Conservation (phyloP, 2,888 invertebrate genomes). For the Oscheius sp. region DNA sequence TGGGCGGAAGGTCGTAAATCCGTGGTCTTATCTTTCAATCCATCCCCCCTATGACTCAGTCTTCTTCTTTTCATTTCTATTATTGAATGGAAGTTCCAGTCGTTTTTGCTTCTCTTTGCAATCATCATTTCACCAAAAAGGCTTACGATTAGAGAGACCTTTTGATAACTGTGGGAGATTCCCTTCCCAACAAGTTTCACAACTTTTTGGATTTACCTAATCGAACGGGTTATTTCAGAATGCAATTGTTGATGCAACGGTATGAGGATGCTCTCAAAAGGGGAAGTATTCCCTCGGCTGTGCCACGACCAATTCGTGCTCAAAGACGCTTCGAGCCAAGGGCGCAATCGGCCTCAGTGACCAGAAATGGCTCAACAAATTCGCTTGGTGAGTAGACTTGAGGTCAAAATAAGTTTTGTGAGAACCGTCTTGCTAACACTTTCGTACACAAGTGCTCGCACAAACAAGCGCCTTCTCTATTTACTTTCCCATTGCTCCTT, state of each 20-base stretch:
- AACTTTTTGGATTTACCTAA: too few relatives aligned
- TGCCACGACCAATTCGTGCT: constrained; percentile 14
- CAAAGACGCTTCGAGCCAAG: constrained; percentile 19
- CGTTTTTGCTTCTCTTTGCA: too few relatives aligned
- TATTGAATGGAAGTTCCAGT: too few relatives aligned
- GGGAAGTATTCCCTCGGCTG: constrained; percentile 23
- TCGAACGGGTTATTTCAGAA: constrained; percentile 27
- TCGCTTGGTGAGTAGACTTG: neutral
- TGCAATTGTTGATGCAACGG: constrained; percentile 30
- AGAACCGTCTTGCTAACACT: neutral
- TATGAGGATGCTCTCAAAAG: constrained; percentile 27
- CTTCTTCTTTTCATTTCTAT: neutral
- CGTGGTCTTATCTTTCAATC: neutral
- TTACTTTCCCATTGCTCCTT: neutral
- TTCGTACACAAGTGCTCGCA: neutral
- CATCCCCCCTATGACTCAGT: neutral
- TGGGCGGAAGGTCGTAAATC: too few relatives aligned
- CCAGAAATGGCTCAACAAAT: constrained; percentile 1
- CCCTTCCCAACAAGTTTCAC: too few relatives aligned
- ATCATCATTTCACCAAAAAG: too few relatives aligned
- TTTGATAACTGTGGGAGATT: too few relatives aligned
- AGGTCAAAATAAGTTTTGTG: neutral
- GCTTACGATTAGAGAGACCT: too few relatives aligned
- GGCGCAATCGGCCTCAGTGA: constrained; percentile 13
- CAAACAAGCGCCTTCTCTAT: neutral